A percentile compares a stretch with the other conserved stretches of the same genome.
Conservation (phyloP, 2,113 vertebrate genomes). For the Psilopogon haemacephalus region DNA sequence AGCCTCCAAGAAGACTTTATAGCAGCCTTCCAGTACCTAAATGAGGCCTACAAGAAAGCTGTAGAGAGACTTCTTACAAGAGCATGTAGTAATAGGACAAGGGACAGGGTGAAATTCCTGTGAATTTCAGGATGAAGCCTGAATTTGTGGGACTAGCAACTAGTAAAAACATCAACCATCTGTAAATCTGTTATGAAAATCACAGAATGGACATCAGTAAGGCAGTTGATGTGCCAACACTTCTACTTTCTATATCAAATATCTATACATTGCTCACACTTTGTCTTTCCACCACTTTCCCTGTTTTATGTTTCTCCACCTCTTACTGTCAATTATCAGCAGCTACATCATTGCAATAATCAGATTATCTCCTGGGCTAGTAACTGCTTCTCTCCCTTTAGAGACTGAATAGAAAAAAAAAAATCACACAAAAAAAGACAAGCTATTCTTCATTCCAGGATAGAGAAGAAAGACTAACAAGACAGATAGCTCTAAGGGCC, state of each 20-base stretch:
- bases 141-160: background rate
- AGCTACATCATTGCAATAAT: background rate
- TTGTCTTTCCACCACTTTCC: background rate
- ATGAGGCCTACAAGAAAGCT: background rate
- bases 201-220: slow-evolving; percentile 6
- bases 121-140: background rate
- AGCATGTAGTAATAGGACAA: background rate
- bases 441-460: background rate
- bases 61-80: background rate
- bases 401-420: background rate
- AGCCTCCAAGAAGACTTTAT: background rate
- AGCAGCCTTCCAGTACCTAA: background rate
- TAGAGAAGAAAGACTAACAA: background rate
- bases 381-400: background rate
- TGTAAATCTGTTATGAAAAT: background rate
- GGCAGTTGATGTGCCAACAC: background rate
- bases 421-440: background rate
- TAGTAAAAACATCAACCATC: background rate
- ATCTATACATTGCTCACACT: background rate
- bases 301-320: background rate
- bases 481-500: background rate
- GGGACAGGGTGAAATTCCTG: background rate
- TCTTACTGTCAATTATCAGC: background rate
- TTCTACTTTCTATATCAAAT: background rate
- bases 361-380: background rate